Evolutionary conservation across 2,113 vertebrate genomes (phyloP).

Genomic region (Psilopsiagon aurifrons): DNA sequence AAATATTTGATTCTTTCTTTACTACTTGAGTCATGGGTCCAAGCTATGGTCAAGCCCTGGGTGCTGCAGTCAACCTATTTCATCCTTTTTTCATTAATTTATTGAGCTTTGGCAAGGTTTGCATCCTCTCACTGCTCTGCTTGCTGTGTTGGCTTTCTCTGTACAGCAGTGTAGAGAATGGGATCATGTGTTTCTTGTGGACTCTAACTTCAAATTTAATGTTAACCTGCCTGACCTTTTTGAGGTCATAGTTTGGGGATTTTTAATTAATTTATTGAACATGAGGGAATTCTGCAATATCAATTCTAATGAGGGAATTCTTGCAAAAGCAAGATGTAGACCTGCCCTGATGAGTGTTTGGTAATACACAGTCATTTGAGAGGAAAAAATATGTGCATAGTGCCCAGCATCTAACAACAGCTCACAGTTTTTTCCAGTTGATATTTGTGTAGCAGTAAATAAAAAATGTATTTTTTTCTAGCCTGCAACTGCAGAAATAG

Average conservation of each 20-base stretch:
- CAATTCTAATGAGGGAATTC: background rate
- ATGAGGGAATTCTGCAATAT: background rate
- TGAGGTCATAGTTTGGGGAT: background rate
- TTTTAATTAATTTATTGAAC: background rate
- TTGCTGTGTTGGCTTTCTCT: background rate
- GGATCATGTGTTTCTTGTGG: background rate
- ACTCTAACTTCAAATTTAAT: background rate
- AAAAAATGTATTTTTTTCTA: background rate
- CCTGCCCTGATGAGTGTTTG: background rate
- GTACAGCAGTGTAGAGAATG: background rate
- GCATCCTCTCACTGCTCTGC: background rate
- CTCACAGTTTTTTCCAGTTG: background rate
- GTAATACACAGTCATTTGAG: background rate
- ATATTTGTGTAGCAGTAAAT: background rate
- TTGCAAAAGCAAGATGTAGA: background rate
- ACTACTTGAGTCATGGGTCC: accelerated
- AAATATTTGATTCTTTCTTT: background rate
- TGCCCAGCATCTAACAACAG: background rate
- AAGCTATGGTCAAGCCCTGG: background rate
- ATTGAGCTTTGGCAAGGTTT: background rate
- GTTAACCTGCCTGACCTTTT: background rate
- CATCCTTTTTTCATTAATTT: background rate
- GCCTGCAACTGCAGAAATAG: background rate
- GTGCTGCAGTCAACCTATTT: background rate
- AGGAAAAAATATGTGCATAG: background rate